Conservation (phyloP, 2,113 vertebrate species). For the Nothoprocta perdicaria region DNA sequence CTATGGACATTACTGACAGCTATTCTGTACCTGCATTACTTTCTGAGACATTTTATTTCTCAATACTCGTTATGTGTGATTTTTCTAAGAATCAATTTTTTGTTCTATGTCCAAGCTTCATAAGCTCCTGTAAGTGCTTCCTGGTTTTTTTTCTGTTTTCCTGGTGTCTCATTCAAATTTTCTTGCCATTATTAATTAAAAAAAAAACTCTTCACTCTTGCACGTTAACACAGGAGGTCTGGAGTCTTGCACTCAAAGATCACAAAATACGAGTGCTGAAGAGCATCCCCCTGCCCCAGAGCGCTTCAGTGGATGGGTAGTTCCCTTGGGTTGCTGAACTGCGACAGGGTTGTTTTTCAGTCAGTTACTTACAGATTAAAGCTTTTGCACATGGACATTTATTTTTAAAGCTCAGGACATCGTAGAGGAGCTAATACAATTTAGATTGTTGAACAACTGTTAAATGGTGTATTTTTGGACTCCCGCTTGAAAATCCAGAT, state of each 20-base stretch:
- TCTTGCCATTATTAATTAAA: background rate
- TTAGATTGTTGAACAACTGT: background rate
- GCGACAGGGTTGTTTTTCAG: background rate
- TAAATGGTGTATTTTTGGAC: constrained; percentile 3
- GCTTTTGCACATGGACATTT: background rate
- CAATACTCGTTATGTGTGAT: background rate
- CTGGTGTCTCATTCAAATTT: background rate
- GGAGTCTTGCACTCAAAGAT: background rate
- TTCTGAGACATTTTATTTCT: background rate
- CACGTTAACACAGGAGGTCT: background rate
- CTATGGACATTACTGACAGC: background rate
- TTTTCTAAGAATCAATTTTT: background rate
- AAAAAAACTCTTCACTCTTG: background rate
- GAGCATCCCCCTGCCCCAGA: background rate
- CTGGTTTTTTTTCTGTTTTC: background rate
- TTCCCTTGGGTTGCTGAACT: background rate
- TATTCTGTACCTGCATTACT: background rate
- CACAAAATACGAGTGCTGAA: fast-evolving
- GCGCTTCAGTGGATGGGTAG: background rate
- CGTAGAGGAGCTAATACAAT: background rate
- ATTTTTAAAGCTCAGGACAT: background rate
- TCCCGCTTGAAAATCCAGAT: background rate
- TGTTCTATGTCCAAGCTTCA: background rate
- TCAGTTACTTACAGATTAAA: background rate
- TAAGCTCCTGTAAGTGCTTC: background rate